These are phyloP conservation scores for Urocynchramus pylzowi DNA, from an alignment of 2,113 vertebrate species.

Conservation along the genomic window DNA sequence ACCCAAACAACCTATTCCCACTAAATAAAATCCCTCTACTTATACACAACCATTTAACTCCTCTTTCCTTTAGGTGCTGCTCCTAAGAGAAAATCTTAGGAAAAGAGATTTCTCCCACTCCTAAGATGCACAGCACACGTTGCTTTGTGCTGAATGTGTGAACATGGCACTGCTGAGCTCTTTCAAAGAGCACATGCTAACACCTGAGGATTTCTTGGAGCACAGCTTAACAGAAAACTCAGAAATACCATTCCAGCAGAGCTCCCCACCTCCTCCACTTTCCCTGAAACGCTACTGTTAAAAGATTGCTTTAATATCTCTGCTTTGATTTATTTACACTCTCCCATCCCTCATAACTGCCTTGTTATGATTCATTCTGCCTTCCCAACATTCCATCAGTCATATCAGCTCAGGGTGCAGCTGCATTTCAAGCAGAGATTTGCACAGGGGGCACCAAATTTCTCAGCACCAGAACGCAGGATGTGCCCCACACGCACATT, in stretches of 20 bases:
- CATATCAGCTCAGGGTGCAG: background rate
- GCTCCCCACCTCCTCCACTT: background rate
- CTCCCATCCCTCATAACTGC: background rate
- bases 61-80: background rate
- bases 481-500: background rate
- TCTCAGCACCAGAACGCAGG: background rate
- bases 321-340: slow-evolving; percentile 33
- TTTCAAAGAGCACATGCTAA: background rate
- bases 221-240: background rate
- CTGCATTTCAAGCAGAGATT: background rate
- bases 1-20: background rate
- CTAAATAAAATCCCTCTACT: background rate
- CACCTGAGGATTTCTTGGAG: background rate
- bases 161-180: background rate
- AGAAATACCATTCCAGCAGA: background rate
- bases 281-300: background rate
- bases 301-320: slow-evolving; percentile 5
- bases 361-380: slow-evolving; percentile 19
- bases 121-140: background rate
- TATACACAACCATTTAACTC: background rate
- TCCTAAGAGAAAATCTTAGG: background rate
- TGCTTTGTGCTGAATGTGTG: background rate
- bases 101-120: background rate
- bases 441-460: background rate
- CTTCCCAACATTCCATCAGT: background rate